Evolutionary conservation across 2,113 vertebrate species (phyloP), one percentile per base, ranked within the genome.

Genomic region (Phalacrocorax pelagicus): DNA sequence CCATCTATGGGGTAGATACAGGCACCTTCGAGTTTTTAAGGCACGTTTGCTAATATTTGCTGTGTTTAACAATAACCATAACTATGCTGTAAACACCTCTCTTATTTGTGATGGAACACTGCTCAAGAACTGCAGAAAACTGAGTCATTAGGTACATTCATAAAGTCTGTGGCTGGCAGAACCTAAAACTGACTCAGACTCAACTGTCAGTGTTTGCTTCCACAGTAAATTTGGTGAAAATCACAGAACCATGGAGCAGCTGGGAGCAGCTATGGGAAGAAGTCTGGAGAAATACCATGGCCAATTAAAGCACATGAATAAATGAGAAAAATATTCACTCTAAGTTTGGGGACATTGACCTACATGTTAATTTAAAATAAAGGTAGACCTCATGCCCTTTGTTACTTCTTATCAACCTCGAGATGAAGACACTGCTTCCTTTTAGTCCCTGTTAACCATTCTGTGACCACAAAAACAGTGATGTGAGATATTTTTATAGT

Each of bases 61-160:
- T 63, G 4, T 70, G 69, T 95, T 90, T 88, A 87, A 30, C 38
- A 79, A 89, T 91, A 92, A 71, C 69, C 77, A 79, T 88, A 91
- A 87, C 94, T 79, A 72, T 21, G 0, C 62, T 65, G 69, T 82
- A 96, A 95, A 82, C 66, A 77, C 23, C 34, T 89, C 40, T 74
- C 34, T n/a, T 29, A 32, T 65, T 94, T 87, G 57, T 77, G 77
- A 61, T 58, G 81, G 38, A 83, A 77, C 49, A 11, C 40, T 73
- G 62, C 57, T 94, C 65, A 24, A 52, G 75, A 72, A 24, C 66
- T 89, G 78, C 65, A 95, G 70, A 91, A 84, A 90, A 65, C 58
- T 77, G 71, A 81, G 80, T 90, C 69, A 88, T 62, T 36, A 59
- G 17, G 61, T 57, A 71, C 42, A 55, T 92, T 78, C 85, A 74